Percentiles rank a stretch among this genome's conserved stretches.
Conservation (phyloP, 2,113 vertebrate species). For the Pterocles gutturalis region DNA sequence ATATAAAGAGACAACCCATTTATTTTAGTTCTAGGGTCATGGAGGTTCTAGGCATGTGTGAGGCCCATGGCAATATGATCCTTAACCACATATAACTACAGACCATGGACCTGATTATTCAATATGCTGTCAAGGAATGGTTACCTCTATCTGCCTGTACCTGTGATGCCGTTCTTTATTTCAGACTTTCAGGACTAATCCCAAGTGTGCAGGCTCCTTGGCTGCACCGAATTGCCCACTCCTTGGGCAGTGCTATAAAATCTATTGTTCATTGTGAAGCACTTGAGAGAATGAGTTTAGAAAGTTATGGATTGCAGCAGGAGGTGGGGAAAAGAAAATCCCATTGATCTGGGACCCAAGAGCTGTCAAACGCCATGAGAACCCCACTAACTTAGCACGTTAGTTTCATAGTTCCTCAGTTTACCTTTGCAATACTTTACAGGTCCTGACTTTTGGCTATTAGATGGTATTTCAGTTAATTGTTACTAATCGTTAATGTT, state of each 20-base stretch:
- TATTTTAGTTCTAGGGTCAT: too few relatives aligned
- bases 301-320: background rate
- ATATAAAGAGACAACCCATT: background rate
- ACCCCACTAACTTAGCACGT: background rate
- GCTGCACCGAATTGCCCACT: background rate
- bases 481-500: background rate
- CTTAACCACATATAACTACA: background rate
- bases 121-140: background rate
- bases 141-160: background rate
- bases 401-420: background rate
- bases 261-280: background rate
- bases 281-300: background rate
- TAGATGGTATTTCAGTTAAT: background rate
- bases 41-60: background rate
- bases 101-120: background rate
- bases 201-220: fast-evolving
- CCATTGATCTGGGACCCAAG: too few relatives aligned
- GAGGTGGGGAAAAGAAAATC: background rate
- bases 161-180: background rate
- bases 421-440: background rate
- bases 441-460: background rate
- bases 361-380: background rate
- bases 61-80: fast-evolving
- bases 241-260: too few relatives aligned
- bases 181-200: background rate